Percentiles rank a stretch among this genome's conserved stretches.
Evolutionary conservation across 2,888 invertebrate species (phyloP).

Genomic region (Antheraea assamensis): DNA sequence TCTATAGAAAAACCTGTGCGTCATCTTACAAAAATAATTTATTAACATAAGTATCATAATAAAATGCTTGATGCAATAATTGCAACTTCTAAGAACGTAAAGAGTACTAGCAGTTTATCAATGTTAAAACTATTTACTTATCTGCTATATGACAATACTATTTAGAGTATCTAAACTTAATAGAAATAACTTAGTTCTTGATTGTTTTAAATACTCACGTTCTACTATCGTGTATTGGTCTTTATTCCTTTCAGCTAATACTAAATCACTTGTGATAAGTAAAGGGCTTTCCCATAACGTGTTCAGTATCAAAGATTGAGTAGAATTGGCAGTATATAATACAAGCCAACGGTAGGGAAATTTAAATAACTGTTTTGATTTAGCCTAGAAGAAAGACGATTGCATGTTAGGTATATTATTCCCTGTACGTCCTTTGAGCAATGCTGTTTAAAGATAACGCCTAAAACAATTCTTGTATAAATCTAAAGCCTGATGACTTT

Average conservation of each 20-base stretch:
- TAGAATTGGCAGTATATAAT: constrained; percentile 31
- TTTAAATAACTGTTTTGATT: constrained; percentile 40
- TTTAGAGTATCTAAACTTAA: background rate
- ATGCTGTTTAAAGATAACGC: background rate
- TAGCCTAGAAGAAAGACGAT: constrained; percentile 38
- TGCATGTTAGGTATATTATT: background rate
- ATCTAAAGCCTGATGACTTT: background rate
- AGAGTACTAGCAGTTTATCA: background rate
- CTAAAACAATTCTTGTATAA: background rate
- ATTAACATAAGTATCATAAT: background rate
- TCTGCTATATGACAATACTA: too few relatives aligned
- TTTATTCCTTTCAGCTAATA: constrained; percentile 45
- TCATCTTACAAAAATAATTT: constrained; percentile 1
- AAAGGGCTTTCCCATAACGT: constrained; percentile 42
- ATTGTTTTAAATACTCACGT: constrained; percentile 42
- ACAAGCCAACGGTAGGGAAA: constrained; percentile 63
- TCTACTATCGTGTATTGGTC: constrained; percentile 45
- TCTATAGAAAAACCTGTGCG: background rate
- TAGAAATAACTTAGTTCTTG: background rate
- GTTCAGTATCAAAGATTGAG: constrained; percentile 26
- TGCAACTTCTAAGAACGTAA: background rate
- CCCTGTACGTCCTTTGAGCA: background rate
- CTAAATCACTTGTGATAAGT: constrained; percentile 54
- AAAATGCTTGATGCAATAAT: background rate
- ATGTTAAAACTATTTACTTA: background rate